A percentile compares a stretch with the other conserved stretches of the same genome.
Evolutionary conservation across 2,797 vertebrate species (phyloP).

Genomic region (Cynodonichthys magdalenae): DNA sequence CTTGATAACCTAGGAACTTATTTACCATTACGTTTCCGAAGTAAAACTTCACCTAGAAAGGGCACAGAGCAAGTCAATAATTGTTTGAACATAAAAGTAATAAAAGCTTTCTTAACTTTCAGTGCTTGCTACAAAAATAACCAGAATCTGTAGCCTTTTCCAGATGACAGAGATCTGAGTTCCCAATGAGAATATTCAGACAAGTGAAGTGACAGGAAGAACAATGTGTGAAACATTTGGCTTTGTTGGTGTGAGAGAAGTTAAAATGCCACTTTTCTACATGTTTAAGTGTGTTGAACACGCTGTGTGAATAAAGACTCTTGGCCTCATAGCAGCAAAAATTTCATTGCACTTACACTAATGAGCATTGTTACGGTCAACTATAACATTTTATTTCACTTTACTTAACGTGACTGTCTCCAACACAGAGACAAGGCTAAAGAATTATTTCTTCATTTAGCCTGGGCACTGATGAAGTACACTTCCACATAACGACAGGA

Average conservation of each 20-base stretch:
- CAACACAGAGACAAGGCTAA: neutral
- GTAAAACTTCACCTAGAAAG: neutral
- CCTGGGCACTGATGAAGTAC: neutral
- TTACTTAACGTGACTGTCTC: neutral
- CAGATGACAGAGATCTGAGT: neutral
- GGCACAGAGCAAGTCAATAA: slow-evolving; percentile 6
- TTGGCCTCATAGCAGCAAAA: neutral
- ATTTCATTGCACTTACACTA: slow-evolving; percentile 1
- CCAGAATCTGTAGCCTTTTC: slow-evolving; percentile 2
- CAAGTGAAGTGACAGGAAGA: neutral
- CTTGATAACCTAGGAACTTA: neutral
- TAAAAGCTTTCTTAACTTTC: neutral
- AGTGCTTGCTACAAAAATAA: slow-evolving; percentile 3
- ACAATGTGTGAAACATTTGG: neutral
- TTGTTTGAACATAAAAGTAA: neutral
- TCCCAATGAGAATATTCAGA: neutral
- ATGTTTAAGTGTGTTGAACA: neutral
- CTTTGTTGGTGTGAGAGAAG: neutral
- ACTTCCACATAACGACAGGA: neutral
- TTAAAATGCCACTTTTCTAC: neutral
- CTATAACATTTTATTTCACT: slow-evolving; percentile 4
- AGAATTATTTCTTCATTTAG: neutral
- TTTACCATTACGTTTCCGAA: neutral
- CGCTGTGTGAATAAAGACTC: neutral
- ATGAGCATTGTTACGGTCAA: neutral